Evolutionary conservation across 2,113 vertebrate species (phyloP), one percentile per base, ranked within the genome.

Genomic region (Pelecanoides urinatrix): DNA sequence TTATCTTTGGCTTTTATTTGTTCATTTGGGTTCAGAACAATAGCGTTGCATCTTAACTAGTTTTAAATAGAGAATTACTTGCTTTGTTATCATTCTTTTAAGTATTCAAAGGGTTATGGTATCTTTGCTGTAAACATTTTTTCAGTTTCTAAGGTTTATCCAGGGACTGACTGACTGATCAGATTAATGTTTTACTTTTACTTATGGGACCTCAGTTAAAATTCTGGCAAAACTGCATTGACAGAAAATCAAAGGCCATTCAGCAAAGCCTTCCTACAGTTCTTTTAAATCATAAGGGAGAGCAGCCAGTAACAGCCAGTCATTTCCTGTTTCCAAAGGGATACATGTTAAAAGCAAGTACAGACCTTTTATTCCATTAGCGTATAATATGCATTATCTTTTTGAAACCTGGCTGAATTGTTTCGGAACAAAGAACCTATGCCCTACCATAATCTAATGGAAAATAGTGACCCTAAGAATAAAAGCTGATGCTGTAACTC

Each of bases 191-290:
- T 94, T 91, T 81, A 61, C 88, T 94, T 94, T 89, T 85, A 63
- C 92, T 95, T 95, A 58, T 73, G 93, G 91, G 92, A 95, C 78
- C 75, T 83, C 2, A 0, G 65, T 93, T 97, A 96, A 93, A 97
- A 96, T 88, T 90, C 91, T 93, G 91, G 96, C 90, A 96, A 96
- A 97, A 95, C 78, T 38, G 67, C 92, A 83, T 32, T 90, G 95
- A 93, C 93, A 86, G 93, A 95, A 96, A 96, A 97, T 97, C 97
- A 96, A 97, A 97, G 85, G 59, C 91, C 81, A 59, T 90, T 94
- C 95, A 95, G 91, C 74, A 95, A 93, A 97, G 81, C 84, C 71
- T 96, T 96, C 89, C 80, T 89, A 92, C 50, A 27, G 86, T 34
- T 94, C 77, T 97, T 89, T 86, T 82, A 94, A 95, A 96, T 91